A percentile compares a stretch with the other conserved stretches of the same genome.
These are phyloP conservation scores for Myopa testacea DNA, from an alignment of 2,888 invertebrate species.

Conservation along the genomic window DNA sequence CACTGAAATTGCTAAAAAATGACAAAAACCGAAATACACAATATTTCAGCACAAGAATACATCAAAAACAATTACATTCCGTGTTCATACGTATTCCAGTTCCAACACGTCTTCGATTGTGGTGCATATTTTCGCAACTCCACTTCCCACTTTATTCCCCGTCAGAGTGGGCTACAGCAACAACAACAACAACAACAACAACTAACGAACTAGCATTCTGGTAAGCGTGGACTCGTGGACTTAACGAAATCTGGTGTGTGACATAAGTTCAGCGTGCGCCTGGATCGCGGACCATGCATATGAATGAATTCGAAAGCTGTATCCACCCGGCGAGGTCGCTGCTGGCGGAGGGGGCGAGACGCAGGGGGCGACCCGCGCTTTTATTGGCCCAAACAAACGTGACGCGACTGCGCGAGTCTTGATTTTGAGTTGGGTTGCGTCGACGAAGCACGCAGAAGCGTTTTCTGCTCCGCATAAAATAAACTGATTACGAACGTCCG, in stretches of 20 bases:
- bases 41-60: not conserved
- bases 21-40: not conserved
- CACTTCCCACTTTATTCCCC: slow-evolving; percentile 5
- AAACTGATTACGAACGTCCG: no score
- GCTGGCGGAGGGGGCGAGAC: not conserved
- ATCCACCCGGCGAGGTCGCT: not conserved
- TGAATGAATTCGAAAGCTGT: slow-evolving; percentile 3
- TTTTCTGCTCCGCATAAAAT: not conserved
- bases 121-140: slow-evolving; percentile 24
- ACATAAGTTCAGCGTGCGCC: slow-evolving; percentile 31
- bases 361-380: not conserved
- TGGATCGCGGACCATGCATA: not conserved
- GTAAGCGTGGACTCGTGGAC: not conserved
- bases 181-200: slow-evolving; percentile 17
- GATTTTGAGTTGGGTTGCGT: not conserved
- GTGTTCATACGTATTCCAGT: not conserved
- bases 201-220: not conserved
- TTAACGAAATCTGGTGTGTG: slow-evolving; percentile 24
- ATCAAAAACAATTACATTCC: not conserved
- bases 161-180: not conserved
- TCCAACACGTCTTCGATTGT: not conserved
- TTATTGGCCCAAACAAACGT: slow-evolving; percentile 33
- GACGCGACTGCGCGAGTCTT: slow-evolving; percentile 12
- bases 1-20: no score
- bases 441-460: not conserved